Conservation (phyloP, 2,888 invertebrate species). For the Nycteola revayana region DNA sequence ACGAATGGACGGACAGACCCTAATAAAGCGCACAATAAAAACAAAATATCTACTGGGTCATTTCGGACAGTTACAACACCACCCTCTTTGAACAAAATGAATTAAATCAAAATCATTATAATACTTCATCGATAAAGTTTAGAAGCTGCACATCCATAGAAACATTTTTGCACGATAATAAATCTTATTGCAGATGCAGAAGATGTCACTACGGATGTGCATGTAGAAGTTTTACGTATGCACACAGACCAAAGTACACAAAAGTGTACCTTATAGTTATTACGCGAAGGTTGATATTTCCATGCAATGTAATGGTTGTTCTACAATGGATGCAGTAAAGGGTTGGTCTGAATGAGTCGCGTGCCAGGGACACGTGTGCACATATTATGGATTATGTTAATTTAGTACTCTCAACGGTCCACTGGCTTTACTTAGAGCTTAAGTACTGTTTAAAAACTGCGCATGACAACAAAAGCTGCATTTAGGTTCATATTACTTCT, state of each 20-base stretch:
- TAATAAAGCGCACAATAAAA: not conserved
- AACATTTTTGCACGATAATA: not conserved
- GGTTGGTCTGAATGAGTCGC: slow-evolving; percentile 52
- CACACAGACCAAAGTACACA: no score
- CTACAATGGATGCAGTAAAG: slow-evolving; percentile 46
- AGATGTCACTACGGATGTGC: not conserved
- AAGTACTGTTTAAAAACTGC: slow-evolving; percentile 7
- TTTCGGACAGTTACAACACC: slow-evolving; percentile 31
- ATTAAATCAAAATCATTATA: slow-evolving; percentile 52
- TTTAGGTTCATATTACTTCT: no score
- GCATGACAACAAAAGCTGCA: no score
- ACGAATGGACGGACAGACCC: no score
- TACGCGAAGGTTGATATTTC: no score
- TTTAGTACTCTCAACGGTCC: slow-evolving; percentile 38
- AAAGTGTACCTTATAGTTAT: no score
- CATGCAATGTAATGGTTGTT: no score
- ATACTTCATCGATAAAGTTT: slow-evolving; percentile 30
- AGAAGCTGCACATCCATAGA: not conserved
- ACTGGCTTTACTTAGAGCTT: slow-evolving; percentile 24
- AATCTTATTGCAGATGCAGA: not conserved
- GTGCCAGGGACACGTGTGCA: slow-evolving; percentile 51
- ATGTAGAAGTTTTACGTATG: no score
- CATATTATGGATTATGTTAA: slow-evolving; percentile 54
- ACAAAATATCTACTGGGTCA: slow-evolving; percentile 20
- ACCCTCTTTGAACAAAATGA: slow-evolving; percentile 30